A percentile compares a stretch with the other conserved stretches of the same genome.
Evolutionary conservation across 2,113 vertebrate genomes (phyloP).

Genomic region (Rhynchomys soricoides): DNA sequence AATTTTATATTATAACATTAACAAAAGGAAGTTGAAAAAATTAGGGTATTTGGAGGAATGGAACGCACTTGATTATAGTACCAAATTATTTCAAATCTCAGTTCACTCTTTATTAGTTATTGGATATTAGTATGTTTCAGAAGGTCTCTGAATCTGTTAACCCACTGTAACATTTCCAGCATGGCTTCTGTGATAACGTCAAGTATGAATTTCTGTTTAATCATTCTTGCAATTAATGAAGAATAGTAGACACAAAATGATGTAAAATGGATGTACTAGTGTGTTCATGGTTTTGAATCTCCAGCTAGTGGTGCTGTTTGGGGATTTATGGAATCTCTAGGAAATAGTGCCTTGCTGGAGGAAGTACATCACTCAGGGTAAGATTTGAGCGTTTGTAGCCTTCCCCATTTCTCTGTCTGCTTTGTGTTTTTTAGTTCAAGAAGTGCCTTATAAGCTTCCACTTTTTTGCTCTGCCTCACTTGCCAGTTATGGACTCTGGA

Average conservation of each 20-base stretch:
- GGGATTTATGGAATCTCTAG: neutral
- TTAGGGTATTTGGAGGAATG: neutral
- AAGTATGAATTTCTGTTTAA: neutral
- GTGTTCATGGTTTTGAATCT: neutral
- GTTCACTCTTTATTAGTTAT: neutral
- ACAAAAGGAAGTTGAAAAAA: slow-evolving; percentile 23
- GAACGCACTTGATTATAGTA: slow-evolving; percentile 25
- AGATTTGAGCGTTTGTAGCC: neutral
- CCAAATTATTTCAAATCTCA: neutral
- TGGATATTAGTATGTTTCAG: neutral
- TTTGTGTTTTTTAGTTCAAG: neutral
- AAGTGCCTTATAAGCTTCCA: neutral
- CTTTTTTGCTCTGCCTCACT: neutral
- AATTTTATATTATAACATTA: slow-evolving; percentile 43
- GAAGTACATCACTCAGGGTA: too few relatives aligned
- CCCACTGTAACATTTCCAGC: neutral
- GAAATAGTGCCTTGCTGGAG: neutral
- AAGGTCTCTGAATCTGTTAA: neutral
- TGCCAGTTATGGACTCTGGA: neutral
- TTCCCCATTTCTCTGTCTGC: neutral
- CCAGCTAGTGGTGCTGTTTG: too few relatives aligned
- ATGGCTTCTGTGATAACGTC: neutral
- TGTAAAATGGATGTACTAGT: neutral
- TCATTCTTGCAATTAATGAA: neutral
- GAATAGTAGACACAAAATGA: neutral